A percentile compares a stretch with the other conserved stretches of the same genome.
Conservation (phyloP, 2,888 invertebrate species). For the Cremastobaeus sp. region DNA sequence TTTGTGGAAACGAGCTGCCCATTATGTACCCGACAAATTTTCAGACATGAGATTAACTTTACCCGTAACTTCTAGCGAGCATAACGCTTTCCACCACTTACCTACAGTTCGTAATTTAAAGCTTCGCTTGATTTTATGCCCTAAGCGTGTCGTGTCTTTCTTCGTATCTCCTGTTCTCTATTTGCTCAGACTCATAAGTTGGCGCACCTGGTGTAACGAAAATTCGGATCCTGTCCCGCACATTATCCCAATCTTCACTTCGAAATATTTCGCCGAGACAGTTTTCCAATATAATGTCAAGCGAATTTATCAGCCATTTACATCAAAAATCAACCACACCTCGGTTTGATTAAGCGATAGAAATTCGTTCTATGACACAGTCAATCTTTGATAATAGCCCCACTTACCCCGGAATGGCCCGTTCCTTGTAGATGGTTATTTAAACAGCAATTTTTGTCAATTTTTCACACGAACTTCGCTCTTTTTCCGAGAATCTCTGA, state of each 20-base stretch:
- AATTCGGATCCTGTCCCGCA: slow-evolving; percentile 3
- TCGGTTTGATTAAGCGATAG: not conserved
- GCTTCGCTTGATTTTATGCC: slow-evolving; percentile 20
- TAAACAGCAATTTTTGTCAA: too few species aligned
- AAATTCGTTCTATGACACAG: not conserved
- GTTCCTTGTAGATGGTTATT: too few species aligned
- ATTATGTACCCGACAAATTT: not conserved
- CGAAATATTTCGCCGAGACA: slow-evolving; percentile 5
- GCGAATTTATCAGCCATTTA: slow-evolving; percentile 11
- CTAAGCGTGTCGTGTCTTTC: slow-evolving; percentile 20
- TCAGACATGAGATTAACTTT: slow-evolving; percentile 61
- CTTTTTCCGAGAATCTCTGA: too few species aligned
- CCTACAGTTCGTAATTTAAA: slow-evolving; percentile 50
- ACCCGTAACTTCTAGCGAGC: slow-evolving; percentile 65
- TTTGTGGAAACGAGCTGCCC: not conserved
- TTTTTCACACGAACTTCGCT: too few species aligned
- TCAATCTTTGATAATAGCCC: not conserved
- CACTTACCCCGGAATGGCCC: too few species aligned
- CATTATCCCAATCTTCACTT: slow-evolving; percentile 7
- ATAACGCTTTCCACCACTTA: slow-evolving; percentile 64
- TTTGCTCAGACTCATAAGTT: not conserved
- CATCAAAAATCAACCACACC: slow-evolving; percentile 1
- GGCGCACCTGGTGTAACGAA: slow-evolving; percentile 16
- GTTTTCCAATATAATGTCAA: slow-evolving; percentile 13
- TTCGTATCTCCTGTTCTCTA: slow-evolving; percentile 18